Percentiles rank a stretch among this genome's conserved stretches.
These are phyloP conservation scores for Quadroppia sp. DNA, from an alignment of 2,888 invertebrate species.

Conservation along the genomic window DNA sequence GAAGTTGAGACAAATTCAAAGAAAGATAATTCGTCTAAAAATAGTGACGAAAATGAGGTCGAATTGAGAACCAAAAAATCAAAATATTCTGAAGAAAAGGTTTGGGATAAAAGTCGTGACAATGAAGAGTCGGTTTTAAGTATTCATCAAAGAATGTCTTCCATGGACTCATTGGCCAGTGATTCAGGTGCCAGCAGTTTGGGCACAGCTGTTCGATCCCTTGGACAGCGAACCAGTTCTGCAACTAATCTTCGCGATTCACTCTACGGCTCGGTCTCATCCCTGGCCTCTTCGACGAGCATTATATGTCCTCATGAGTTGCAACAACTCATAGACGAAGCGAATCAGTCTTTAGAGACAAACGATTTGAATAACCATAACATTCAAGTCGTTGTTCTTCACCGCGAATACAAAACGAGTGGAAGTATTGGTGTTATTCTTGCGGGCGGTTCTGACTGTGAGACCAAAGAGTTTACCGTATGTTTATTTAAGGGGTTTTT, in stretches of 20 bases:
- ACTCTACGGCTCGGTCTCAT: constrained; percentile 60
- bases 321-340: constrained; percentile 64
- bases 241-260: constrained; percentile 49
- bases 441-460: constrained; percentile 83
- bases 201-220: neutral
- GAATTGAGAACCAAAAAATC: neutral
- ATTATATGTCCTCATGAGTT: constrained; percentile 61
- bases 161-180: constrained; percentile 59
- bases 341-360: constrained; percentile 62
- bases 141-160: constrained; percentile 57
- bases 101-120: neutral
- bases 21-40: no score
- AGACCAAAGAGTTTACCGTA: constrained; percentile 85
- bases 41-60: neutral
- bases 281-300: constrained; percentile 60
- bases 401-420: constrained; percentile 58
- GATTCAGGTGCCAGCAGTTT: constrained; percentile 45
- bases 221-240: constrained; percentile 24
- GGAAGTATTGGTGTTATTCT: constrained; percentile 80
- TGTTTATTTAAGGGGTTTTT: constrained; percentile 50
- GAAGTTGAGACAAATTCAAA: neutral
- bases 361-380: constrained; percentile 55
- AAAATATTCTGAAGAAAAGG: constrained; percentile 15
- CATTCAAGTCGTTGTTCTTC: constrained; percentile 63
- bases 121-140: neutral